Evolutionary conservation across 2,113 vertebrate genomes (phyloP).

Genomic region (Myodes glareolus): DNA sequence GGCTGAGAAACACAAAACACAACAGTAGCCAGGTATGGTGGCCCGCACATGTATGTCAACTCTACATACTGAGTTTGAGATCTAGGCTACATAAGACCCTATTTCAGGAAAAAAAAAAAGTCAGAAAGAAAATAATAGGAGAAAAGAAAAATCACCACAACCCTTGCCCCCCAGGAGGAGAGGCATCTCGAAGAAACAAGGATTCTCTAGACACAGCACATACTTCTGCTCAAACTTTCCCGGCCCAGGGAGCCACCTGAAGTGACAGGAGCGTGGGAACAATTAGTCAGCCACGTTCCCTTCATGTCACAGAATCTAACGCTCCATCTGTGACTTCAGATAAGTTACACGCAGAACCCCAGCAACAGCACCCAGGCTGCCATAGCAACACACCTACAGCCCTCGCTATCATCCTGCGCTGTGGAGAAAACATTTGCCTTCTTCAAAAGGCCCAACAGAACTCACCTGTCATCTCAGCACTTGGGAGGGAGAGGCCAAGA

Average conservation of each 20-base stretch:
- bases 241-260: not conserved
- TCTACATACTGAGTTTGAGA: not conserved
- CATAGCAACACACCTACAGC: conserved; percentile 43
- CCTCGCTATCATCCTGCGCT: not conserved
- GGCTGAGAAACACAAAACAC: not conserved
- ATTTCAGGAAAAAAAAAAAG: not conserved
- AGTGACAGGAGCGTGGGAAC: not conserved
- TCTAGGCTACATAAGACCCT: not conserved
- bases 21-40: not conserved
- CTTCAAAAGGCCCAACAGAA: not conserved
- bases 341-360: conserved; percentile 31
- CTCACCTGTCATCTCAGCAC: too few species aligned
- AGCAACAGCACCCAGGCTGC: not conserved
- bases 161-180: not conserved
- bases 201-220: not conserved
- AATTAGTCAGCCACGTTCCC: conserved; percentile 59
- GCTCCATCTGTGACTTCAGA: conserved; percentile 51
- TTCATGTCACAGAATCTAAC: conserved; percentile 35
- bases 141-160: not conserved
- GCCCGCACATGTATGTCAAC: not conserved
- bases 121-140: too few species aligned
- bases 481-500: not conserved
- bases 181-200: not conserved
- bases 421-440: not conserved
- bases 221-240: not conserved